A percentile compares a stretch with the other conserved stretches of the same genome.
phyloP scores from a whole-genome alignment of 2,113 vertebrate species.

The Syngnathoides biaculeatus region DNA sequence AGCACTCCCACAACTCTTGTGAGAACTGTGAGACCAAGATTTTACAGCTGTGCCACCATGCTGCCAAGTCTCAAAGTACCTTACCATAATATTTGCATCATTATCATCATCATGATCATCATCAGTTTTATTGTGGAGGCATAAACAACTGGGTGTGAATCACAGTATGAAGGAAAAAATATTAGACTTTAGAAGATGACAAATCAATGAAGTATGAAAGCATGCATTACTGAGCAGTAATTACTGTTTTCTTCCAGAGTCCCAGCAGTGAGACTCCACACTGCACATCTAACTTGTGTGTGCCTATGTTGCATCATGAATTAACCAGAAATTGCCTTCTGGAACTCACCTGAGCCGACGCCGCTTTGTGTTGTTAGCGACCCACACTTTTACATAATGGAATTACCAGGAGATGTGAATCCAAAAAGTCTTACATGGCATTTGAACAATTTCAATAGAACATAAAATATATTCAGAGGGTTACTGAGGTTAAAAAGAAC shows the following conservation, averaged over 20 bases:
- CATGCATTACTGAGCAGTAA: constrained; percentile 61
- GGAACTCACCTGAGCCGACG: constrained; percentile 15
- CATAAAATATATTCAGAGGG: constrained; percentile 15
- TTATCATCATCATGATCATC: constrained; percentile 12
- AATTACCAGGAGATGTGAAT: constrained; percentile 27
- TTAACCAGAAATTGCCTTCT: constrained; percentile 28
- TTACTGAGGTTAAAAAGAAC: constrained; percentile 34
- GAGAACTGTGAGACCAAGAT: too few species aligned
- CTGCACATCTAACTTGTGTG: constrained; percentile 17
- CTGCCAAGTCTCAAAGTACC: not conserved
- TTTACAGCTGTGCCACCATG: too few species aligned
- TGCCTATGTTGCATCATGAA: constrained; percentile 28
- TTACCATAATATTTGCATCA: not conserved
- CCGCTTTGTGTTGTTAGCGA: constrained; percentile 1
- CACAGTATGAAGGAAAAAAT: constrained; percentile 51
- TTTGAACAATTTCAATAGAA: constrained; percentile 43
- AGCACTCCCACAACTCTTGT: too few species aligned
- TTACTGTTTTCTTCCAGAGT: constrained; percentile 44
- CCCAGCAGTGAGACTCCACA: constrained; percentile 51
- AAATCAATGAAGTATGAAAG: constrained; percentile 64
- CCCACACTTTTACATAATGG: constrained; percentile 34
- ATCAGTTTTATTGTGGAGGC: constrained; percentile 33
- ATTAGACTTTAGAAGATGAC: constrained; percentile 60
- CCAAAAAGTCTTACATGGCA: constrained; percentile 36
- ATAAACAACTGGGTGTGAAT: constrained; percentile 45